Evolutionary conservation across 2,797 vertebrate species (phyloP).

Genomic region (Tokudaia tokunoshimensis): DNA sequence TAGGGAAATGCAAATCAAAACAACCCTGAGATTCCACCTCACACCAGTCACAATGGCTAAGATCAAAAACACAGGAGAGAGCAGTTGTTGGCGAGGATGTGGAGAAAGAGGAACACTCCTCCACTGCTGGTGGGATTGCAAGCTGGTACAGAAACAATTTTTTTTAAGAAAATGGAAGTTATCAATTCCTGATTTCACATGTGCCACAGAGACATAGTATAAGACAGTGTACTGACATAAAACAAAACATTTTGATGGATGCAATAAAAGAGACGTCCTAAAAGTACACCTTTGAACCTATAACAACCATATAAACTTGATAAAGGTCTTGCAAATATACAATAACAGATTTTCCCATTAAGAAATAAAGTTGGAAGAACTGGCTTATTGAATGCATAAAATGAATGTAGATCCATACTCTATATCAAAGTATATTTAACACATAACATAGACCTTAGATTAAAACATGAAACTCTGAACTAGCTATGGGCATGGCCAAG

Average conservation of each 20-base stretch:
- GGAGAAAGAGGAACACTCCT: too few relatives aligned
- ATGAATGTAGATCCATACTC: background rate
- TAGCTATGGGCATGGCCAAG: background rate
- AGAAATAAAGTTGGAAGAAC: background rate
- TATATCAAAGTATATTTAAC: background rate
- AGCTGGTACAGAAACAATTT: too few relatives aligned
- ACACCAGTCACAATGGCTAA: too few relatives aligned
- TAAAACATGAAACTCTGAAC: background rate
- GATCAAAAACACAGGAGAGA: too few relatives aligned
- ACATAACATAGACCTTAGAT: background rate
- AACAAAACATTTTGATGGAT: background rate
- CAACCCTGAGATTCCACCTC: too few relatives aligned
- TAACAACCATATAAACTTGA: background rate
- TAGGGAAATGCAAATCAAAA: too few relatives aligned
- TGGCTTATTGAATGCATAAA: background rate
- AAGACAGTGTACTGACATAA: background rate
- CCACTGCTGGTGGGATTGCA: too few relatives aligned
- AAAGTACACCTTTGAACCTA: background rate
- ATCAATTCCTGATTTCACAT: background rate
- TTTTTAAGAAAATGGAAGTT: background rate
- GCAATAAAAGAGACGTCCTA: background rate
- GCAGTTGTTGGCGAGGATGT: too few relatives aligned
- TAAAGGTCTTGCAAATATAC: background rate
- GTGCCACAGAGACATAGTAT: background rate
- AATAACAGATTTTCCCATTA: background rate